Percentiles rank a stretch among this genome's conserved stretches.
These are phyloP conservation scores for Ornithoptera priamus DNA, from an alignment of 2,888 invertebrate species.

Conservation along the genomic window DNA sequence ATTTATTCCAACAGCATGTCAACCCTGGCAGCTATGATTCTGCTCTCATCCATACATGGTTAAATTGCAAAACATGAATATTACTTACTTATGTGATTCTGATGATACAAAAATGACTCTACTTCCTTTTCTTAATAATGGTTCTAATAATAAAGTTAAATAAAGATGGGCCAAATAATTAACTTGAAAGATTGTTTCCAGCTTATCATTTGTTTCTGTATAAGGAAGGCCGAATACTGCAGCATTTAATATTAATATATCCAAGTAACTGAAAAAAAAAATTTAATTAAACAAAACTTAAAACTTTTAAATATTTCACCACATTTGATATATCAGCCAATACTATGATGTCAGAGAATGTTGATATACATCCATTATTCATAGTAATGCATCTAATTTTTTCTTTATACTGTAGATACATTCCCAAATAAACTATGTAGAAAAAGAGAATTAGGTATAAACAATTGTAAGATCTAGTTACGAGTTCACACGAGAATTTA, in stretches of 20 bases:
- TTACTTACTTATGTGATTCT: constrained; percentile 88
- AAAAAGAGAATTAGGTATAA: no score
- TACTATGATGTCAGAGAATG: no score
- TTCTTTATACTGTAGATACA: no score
- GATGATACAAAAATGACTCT: constrained; percentile 93
- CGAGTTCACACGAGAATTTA: no score
- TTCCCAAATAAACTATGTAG: no score
- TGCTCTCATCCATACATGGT: no score
- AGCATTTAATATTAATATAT: constrained; percentile 90
- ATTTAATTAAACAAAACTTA: not conserved
- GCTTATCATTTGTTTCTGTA: constrained; percentile 85
- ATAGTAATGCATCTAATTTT: no score
- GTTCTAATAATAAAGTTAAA: constrained; percentile 86
- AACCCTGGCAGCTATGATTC: no score
- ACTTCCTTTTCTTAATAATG: constrained; percentile 83
- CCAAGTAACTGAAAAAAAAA: constrained; percentile 78
- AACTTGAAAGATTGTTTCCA: constrained; percentile 91
- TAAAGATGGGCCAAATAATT: constrained; percentile 92
- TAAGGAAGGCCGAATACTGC: constrained; percentile 89
- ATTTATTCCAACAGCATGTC: no score
- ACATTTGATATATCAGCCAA: no score
- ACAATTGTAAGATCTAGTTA: no score
- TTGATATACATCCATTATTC: no score
- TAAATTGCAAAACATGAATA: not conserved
- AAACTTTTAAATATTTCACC: not conserved